Base-by-base conservation (phyloP, 2,797 vertebrate genomes). In the Sebastes reedi region DNA sequence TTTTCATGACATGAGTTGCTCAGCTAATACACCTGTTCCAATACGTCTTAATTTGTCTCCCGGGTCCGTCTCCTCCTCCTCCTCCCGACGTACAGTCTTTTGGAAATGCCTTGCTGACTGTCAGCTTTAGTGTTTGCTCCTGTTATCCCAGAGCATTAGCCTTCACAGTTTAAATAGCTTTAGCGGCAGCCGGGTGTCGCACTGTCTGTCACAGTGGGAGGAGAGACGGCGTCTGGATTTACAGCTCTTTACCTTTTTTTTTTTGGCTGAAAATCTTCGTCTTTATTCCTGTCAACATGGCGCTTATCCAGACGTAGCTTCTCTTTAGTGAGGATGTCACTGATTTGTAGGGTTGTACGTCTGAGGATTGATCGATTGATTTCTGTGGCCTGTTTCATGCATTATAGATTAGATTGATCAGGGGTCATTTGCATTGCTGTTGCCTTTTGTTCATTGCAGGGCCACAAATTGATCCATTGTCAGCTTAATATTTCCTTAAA, bases 121-220 rank as follows among this genome's bases (percentile, higher is more conserved):
- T 90, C 90, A 87, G 90, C 91, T 89, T 82, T 78, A 76, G 60
- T 83, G 89, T 83, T 80, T 76, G 73, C 82, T 87, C 74, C 74
- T 86, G 88, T 91, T 92, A 88, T 92, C 88, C 89, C 77, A 14
- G n/a, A 85, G 91, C 84, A 86, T 91, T 89, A 86, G 88, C 88
- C 83, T 89, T 88, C 89, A 87, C 88, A 89, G 84, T 90, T 83
- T 90, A 87, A 93, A 90, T 76, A 87, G 90, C 89, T 93, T 92
- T 76, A 86, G 83, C 88, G n/a, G 76, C 79, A 64, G 88, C 78
- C 4, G 56, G 77, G 79, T 76, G 83, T 90, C 65, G 25, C 58
- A 14, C 82, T 85, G 83, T 87, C 87, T 86, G 86, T 91, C 86
- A 87, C 87, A 82, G 83, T 69, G 30, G 72, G 79, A 81, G 81